phyloP scores from a whole-genome alignment of 2,888 invertebrate species.

The Fabriciana adippe region DNA sequence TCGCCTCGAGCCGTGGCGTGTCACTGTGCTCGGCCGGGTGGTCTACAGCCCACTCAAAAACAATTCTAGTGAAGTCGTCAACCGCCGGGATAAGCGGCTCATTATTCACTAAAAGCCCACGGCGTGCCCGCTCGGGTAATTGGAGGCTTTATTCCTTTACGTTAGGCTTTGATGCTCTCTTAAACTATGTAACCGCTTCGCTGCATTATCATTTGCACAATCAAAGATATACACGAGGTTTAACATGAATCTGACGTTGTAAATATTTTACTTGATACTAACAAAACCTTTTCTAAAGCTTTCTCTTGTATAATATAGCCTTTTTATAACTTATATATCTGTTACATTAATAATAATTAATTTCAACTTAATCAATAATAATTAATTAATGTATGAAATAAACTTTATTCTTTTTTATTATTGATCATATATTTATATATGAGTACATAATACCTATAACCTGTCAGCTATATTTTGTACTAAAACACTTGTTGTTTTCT shows the following conservation, averaged over 20 bases:
- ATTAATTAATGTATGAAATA: too few species aligned
- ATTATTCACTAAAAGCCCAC: conserved; percentile 82
- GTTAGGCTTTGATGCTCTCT: conserved; percentile 70
- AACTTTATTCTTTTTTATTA: too few species aligned
- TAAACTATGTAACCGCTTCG: conserved; percentile 57
- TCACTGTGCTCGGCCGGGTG: conserved; percentile 51
- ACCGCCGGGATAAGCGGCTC: conserved; percentile 76
- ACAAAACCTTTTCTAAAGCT: too few species aligned
- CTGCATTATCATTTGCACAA: conserved; percentile 75
- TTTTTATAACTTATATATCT: not conserved
- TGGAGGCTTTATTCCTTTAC: conserved; percentile 80
- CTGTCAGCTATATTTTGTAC: not conserved
- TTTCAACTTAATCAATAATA: too few species aligned
- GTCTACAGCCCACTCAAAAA: conserved; percentile 69
- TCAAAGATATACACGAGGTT: conserved; percentile 63
- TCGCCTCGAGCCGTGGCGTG: conserved; percentile 39
- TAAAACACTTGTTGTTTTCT: conserved; percentile 44
- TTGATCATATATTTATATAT: too few species aligned
- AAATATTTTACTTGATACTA: conserved; percentile 40
- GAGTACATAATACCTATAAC: too few species aligned
- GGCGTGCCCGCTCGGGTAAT: conserved; percentile 78
- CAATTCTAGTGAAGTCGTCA: conserved; percentile 75
- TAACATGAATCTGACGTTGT: conserved; percentile 73
- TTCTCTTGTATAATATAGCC: not conserved
- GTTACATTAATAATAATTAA: not conserved